Evolutionary conservation across 2,888 invertebrate genomes (phyloP).

Genomic region (Entomobrya proxima): DNA sequence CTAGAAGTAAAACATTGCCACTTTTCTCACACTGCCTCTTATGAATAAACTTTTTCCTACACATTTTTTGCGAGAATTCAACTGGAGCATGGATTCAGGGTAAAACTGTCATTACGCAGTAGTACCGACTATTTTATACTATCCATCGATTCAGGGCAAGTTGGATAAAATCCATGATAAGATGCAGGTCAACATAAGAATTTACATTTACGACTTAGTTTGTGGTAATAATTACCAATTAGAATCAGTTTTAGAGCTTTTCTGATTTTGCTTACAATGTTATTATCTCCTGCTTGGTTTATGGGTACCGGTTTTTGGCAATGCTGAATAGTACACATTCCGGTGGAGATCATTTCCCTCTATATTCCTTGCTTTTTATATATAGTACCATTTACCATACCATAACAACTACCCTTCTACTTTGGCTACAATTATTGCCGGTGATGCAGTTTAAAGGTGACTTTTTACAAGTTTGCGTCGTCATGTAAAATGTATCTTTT

Average conservation of each 20-base stretch:
- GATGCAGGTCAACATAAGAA: slow-evolving; percentile 28
- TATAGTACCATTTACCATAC: neutral
- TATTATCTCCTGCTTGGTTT: slow-evolving; percentile 36
- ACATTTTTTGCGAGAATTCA: too few species aligned
- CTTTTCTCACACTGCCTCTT: slow-evolving; percentile 16
- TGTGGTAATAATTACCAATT: slow-evolving; percentile 57
- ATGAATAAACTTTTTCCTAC: too few species aligned
- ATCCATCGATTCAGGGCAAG: neutral
- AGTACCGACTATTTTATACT: too few species aligned
- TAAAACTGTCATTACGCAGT: too few species aligned
- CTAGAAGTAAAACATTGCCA: neutral
- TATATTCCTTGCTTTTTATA: neutral
- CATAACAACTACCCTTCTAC: neutral
- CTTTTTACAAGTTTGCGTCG: slow-evolving; percentile 29
- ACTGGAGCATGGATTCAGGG: too few species aligned
- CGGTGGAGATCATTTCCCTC: neutral
- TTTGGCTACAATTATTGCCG: neutral
- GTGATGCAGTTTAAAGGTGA: slow-evolving; percentile 28
- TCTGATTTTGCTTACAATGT: neutral
- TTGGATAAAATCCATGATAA: neutral
- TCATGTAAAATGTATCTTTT: slow-evolving; percentile 25
- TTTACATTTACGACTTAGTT: slow-evolving; percentile 40
- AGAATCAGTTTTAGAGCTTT: slow-evolving; percentile 50
- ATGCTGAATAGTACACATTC: neutral
- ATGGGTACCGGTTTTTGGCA: slow-evolving; percentile 64